Evolutionary conservation across 2,797 vertebrate species (phyloP).

Genomic region (Etheostoma perlongum): DNA sequence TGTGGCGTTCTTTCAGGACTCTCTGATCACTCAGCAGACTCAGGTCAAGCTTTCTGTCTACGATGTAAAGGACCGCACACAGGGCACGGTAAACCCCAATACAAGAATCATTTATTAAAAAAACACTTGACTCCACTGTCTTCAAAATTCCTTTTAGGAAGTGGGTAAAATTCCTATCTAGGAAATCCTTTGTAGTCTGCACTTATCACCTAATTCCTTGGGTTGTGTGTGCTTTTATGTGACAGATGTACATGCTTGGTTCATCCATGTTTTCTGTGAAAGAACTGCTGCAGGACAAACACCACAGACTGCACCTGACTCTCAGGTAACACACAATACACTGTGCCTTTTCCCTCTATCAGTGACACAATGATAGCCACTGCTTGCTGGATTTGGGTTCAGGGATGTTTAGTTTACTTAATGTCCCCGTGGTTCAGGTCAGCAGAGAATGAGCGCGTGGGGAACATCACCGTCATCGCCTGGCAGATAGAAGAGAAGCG

Average conservation of each 20-base stretch:
- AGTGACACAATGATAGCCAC: neutral
- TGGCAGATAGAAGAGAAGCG: constrained; percentile 98
- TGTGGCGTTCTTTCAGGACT: constrained; percentile 98
- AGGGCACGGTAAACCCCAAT: constrained; percentile 92
- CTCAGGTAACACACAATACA: constrained; percentile 87
- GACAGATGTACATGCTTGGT: constrained; percentile 97
- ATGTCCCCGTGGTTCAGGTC: constrained; percentile 85
- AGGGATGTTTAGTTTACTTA: neutral
- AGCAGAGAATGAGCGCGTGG: constrained; percentile 94
- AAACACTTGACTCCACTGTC: neutral
- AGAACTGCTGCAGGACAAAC: constrained; percentile 94
- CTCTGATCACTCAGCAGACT: constrained; percentile 97
- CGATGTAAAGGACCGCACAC: constrained; percentile 97
- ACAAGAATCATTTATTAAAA: neutral
- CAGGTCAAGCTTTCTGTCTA: constrained; percentile 98
- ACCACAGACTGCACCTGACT: constrained; percentile 93
- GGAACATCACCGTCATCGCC: constrained; percentile 96
- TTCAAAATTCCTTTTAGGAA: neutral
- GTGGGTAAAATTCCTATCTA: neutral
- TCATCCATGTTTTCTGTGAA: constrained; percentile 94
- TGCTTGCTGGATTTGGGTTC: neutral
- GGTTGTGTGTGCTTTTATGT: constrained; percentile 23
- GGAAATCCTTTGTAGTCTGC: neutral
- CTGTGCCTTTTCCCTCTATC: neutral
- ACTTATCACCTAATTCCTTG: neutral